Evolutionary conservation across 2,797 vertebrate species (phyloP), one percentile per base, ranked within the genome.

Genomic region (Diceros bicornis): DNA sequence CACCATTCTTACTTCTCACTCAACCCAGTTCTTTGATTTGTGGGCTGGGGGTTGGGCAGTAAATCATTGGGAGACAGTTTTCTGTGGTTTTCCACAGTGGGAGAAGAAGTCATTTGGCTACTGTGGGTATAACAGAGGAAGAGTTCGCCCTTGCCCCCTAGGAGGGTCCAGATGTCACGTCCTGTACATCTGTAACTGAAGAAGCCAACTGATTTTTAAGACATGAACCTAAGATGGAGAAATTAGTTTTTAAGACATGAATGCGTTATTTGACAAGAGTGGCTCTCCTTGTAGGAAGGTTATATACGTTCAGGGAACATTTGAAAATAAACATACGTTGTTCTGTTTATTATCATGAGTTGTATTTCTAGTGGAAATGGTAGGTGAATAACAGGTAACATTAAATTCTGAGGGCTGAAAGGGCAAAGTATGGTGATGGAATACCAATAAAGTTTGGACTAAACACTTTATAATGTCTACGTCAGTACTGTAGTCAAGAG

Each of bases 21-120:
- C 82, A 96, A 27, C 25, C 59, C 62, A 71, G 3, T 90, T 97
- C 86, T 97, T 97, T 95, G 94, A 97, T 96, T 96, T 97, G 88
- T 96, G 97, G 71, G 37, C 66, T 85, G 27, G 61, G 55, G 18
- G 34, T 29, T 74, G 90, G 57, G 47, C n/a, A 89, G 44, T 94
- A 96, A 94, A 92, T 95, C 88, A 78, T 86, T 61, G 85, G 77
- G 75, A 86, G 90, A 90, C 69, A 86, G 84, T 92, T 34, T 13
- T 89, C 83, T 93, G 71, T 88, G 83, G 41, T 62, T 94, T 86
- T 95, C 91, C 79, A 85, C 29, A 85, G 91, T 87, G 71, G 89
- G 83, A 95, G 74, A 91, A 97, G 71, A 77, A 81, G 47, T 86
- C 93, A 78, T 96, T 95, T 95, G 85, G n/a, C 89, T 96, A 82